Evolutionary conservation across 2,888 invertebrate species (phyloP), one percentile per base, ranked within the genome.

Genomic region (Dicycla oo): DNA sequence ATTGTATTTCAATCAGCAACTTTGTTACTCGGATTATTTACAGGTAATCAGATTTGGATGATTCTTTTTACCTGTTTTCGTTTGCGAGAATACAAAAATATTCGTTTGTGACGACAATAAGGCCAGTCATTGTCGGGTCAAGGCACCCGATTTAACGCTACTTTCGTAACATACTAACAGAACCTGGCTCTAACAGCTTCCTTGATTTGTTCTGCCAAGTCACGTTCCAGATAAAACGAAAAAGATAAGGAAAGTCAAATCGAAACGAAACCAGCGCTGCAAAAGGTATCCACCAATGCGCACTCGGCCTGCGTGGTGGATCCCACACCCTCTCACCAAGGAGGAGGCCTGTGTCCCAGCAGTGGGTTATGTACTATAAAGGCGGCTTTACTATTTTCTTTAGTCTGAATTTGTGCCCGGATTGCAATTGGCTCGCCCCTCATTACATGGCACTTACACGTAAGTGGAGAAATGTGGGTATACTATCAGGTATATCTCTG

Each of bases 1-100:
- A 82, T 88, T 87, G 86, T 90, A 76, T 88, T 85, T 78, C 86
- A 88, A 88, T 88, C 86, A 81, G 69, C 78, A 80, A 75, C 74
- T 80, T 74, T 73, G 78, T 81, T 77, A 62, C 64, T 70, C 45
- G 26, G 69, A 68, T 81, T 73, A 81, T 78, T 73, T 65, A 57
- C 68, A 64, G 51, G 67, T 78, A 72, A 75, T 67, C 58, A 53
- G 62, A 65, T 70, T 69, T 69, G 51, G 64, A 73, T 71, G 64
- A 80, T 73, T 73, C 5, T 53, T 78, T 80, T 78, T 83, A 76
- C 75, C 65, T 81, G 71, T 72, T 75, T 69, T 69, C 20, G 58
- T 76, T 72, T 61, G 62, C 67, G 34, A 30, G 26, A 49, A 53
- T 61, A 62, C 40, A 62, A 51, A 75, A 76, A 71, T 51, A n/a